Percentiles rank a stretch among this genome's conserved stretches.
Evolutionary conservation across 2,113 vertebrate species (phyloP).

Genomic region (Hemiscyllium ocellatum): DNA sequence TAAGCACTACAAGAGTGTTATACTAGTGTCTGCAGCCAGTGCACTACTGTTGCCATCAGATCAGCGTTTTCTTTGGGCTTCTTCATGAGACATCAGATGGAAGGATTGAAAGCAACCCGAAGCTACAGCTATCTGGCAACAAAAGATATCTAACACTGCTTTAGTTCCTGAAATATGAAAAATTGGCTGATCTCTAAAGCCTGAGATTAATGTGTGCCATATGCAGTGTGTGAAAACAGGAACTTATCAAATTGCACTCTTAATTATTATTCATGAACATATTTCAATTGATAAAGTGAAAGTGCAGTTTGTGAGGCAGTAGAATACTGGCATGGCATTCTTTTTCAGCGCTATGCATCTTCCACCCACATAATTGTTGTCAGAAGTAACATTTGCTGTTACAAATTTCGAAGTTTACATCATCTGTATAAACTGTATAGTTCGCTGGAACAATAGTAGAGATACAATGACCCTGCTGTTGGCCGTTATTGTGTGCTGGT

Average conservation of each 20-base stretch:
- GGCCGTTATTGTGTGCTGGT: background rate
- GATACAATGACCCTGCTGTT: background rate
- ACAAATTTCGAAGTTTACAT: background rate
- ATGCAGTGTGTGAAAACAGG: background rate
- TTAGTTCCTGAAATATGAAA: background rate
- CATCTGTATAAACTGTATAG: constrained; percentile 16
- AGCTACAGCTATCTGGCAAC: background rate
- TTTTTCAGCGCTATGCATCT: background rate
- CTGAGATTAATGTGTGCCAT: background rate
- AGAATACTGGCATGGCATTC: background rate
- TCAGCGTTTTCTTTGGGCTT: background rate
- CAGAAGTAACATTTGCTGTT: background rate
- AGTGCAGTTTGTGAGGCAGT: background rate
- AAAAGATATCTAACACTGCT: background rate
- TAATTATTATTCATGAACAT: constrained; percentile 26
- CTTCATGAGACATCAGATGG: background rate
- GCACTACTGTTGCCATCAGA: background rate
- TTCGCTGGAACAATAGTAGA: background rate
- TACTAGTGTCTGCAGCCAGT: background rate
- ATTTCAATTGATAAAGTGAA: constrained; percentile 13
- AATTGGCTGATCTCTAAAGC: background rate
- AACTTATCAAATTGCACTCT: background rate
- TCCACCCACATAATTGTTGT: background rate
- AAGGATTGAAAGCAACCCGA: background rate
- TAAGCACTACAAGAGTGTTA: background rate